These are phyloP conservation scores for Lepus europaeus DNA, from an alignment of 2,113 vertebrate genomes.

Conservation along the genomic window DNA sequence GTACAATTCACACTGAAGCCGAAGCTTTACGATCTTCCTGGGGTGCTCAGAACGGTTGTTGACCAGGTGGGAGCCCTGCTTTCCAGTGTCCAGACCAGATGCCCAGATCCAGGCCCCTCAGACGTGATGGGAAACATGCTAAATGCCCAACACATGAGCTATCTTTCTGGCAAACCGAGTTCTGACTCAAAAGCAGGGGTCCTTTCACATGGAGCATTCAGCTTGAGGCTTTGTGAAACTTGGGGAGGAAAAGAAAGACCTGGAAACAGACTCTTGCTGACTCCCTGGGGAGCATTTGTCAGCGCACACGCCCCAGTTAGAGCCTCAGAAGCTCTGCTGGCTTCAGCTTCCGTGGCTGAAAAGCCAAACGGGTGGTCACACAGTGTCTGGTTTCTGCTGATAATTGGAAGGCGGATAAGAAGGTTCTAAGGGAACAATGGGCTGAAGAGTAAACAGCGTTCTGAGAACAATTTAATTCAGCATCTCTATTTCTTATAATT, in stretches of 20 bases:
- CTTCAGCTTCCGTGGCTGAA: conserved; percentile 46
- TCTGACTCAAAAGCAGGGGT: neutral
- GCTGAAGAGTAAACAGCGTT: conserved; percentile 69
- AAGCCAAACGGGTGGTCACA: conserved; percentile 66
- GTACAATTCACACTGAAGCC: neutral
- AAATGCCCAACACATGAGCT: neutral
- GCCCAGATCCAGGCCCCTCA: neutral
- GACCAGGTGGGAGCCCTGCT: neutral
- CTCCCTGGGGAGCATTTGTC: neutral
- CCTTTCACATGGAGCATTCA: neutral
- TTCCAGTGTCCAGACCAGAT: neutral
- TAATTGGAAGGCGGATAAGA: conserved; percentile 76
- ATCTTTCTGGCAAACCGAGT: neutral
- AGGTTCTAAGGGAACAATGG: conserved; percentile 75
- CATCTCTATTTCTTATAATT: conserved; percentile 77
- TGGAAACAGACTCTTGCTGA: conserved; percentile 32
- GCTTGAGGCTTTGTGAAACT: neutral
- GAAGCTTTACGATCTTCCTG: neutral
- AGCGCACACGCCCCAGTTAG: neutral
- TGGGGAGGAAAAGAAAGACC: neutral
- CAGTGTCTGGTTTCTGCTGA: conserved; percentile 79
- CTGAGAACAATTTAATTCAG: conserved; percentile 66
- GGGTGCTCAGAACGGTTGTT: neutral
- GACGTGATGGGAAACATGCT: neutral
- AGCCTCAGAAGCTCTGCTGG: conserved; percentile 31